Base-by-base conservation (phyloP, 2,797 vertebrate genomes). In the Galaxias olidus region DNA sequence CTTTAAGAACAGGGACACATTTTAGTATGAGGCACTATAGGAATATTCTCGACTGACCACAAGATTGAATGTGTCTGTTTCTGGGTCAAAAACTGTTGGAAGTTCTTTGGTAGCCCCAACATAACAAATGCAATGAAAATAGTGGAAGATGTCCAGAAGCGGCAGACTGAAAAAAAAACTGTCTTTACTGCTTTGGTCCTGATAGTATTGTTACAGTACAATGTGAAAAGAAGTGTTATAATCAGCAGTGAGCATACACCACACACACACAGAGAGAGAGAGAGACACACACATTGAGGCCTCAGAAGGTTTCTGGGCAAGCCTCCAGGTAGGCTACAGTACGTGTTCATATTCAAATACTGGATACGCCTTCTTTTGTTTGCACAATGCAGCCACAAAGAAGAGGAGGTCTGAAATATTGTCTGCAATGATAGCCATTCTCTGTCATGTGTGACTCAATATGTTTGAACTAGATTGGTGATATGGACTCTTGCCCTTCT, bases 291-390 rank as follows among this genome's bases (percentile, higher is more conserved):
- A 63, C 50, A 63, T 50, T 53, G 44, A 30, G n/a, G n/a, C 41
- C 46, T 58, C 44, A 43, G 52, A 68, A 19, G 63, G 46, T 20
- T 50, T 68, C 58, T 58, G 56, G 76, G 72, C 66, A 44, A 50
- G 30, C 56, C 48, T 84, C 68, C 72, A 77, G 61, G 61, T 66
- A 48, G 43, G 49, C 50, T 61, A 48, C 46, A 66, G 73, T 69
- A 41, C 69, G 69, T 74, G 72, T 58, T 81, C 58, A 69, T 60
- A 78, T 82, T 78, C 71, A 85, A 75, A 82, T 79, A 75, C 49
- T 74, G 55, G 72, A 74, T 80, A 71, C 74, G 74, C 67, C 70
- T 73, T 58, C 62, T 60, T 71, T 67, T 77, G 75, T 85, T 82
- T 79, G 73, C 73, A 80, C 77, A 80, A 63, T 78, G 71, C 77